Conservation (phyloP, 2,888 invertebrate genomes). For the Drosophila trichaetosa region DNA sequence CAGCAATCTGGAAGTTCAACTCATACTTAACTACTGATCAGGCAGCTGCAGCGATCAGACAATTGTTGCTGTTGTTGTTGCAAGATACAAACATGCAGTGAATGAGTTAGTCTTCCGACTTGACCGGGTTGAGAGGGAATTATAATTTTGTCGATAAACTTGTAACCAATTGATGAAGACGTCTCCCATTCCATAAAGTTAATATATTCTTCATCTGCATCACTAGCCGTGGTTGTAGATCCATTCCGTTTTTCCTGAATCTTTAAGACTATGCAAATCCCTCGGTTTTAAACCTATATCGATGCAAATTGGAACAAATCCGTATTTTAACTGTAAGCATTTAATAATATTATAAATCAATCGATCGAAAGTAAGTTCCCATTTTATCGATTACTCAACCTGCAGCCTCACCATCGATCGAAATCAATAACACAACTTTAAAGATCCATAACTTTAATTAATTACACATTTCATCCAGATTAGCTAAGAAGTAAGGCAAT, state of each 20-base stretch:
- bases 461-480: background rate
- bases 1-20: conserved; percentile 1
- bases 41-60: background rate
- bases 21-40: background rate
- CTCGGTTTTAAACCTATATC: background rate
- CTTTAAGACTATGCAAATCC: background rate
- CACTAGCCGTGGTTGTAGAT: background rate
- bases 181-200: background rate
- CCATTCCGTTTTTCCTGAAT: background rate
- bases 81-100: background rate
- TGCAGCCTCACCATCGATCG: background rate
- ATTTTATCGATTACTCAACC: background rate
- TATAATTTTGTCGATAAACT: too few species aligned
- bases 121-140: background rate
- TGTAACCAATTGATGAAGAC: background rate
- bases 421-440: background rate
- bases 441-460: background rate
- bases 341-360: background rate
- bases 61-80: background rate
- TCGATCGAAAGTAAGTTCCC: background rate
- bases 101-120: background rate
- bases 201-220: background rate
- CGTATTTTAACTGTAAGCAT: background rate
- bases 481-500: background rate
- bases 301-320: background rate